Evolutionary conservation across 2,113 vertebrate species (phyloP).

Genomic region (Platysteira castanea): DNA sequence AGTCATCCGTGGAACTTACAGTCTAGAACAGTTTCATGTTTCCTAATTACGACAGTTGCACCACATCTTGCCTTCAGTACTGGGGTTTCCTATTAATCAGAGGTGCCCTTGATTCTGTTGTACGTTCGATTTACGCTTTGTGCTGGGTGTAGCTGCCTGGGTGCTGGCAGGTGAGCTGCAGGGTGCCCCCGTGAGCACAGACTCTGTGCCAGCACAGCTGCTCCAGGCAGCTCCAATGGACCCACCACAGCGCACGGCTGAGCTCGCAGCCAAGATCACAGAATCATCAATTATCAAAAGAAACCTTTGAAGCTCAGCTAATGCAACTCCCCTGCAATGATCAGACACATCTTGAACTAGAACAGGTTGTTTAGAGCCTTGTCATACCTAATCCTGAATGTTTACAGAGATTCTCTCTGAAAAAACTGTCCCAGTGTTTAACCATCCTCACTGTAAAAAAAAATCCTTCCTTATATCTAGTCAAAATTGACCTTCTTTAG

Average conservation of each 20-base stretch:
- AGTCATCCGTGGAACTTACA: neutral
- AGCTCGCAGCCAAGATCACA: neutral
- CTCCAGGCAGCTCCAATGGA: fast-evolving
- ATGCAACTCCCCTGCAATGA: neutral
- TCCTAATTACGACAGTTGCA: neutral
- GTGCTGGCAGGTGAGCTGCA: neutral
- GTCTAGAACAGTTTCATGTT: neutral
- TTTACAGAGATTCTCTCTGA: neutral
- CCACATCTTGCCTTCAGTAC: neutral
- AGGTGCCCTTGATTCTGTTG: neutral
- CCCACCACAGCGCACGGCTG: neutral
- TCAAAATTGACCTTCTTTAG: neutral
- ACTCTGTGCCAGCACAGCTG: neutral
- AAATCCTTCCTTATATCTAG: neutral
- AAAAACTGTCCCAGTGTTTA: neutral
- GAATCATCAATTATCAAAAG: neutral
- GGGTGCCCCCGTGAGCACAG: neutral
- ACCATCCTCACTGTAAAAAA: neutral
- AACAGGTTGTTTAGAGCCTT: neutral
- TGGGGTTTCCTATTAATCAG: neutral
- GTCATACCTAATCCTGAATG: neutral
- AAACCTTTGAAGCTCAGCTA: neutral
- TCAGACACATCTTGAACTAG: neutral
- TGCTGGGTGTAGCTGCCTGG: neutral
- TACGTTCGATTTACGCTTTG: neutral